Base-by-base conservation (phyloP, 1,140 invertebrate genomes). In the Proctacanthus coquilletti region DNA sequence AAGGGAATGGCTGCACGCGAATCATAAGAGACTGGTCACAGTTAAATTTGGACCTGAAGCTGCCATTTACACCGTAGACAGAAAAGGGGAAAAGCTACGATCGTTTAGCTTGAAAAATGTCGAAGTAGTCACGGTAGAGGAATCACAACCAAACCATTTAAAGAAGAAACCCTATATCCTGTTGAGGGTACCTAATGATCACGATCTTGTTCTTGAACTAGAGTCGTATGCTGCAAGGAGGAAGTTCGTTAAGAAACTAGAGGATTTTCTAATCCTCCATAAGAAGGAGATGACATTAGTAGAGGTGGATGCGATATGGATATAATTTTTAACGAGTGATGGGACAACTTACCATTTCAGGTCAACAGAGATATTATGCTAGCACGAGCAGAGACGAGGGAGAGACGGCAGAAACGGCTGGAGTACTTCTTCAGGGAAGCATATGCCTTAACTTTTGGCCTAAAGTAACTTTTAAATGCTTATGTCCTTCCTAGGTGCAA, bases 391-490 rank as follows among this genome's bases (percentile, higher is more conserved):
- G 91, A 97, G 63, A 98, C 94, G 1, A 84, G 92, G 51, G 89
- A 96, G 52, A 73, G 95, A 32, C 63, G 95, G 18, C 91, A 98
- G 50, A 81, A 85, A 45, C 79, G 92, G 47, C 59, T 98, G 18
- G 94, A 98, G 53, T 89, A 96, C 63, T 99, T 99, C 68, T 98
- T 99, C 65, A 74, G 94, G 45, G 92, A 96, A 63, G 93, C 95
- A 0, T 98, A 98, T 50, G 87, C 92, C 2, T 67, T 97, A 34
- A 92, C 88, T 1, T 93, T 93, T 56, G 88, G 87, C 3, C 56
- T 92, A 3, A 74, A 78, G 38, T 40, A 25, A 5, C 13, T 8
- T 8, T n/a, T 20, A 34, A 17, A 18, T 14, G 5, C 11, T 4
- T 11, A 17, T 14, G n/a, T 4, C 4, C 15, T 34, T 34, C 17